Conservation (phyloP, 1,140 invertebrate species). For the Zaprionus capensis region DNA sequence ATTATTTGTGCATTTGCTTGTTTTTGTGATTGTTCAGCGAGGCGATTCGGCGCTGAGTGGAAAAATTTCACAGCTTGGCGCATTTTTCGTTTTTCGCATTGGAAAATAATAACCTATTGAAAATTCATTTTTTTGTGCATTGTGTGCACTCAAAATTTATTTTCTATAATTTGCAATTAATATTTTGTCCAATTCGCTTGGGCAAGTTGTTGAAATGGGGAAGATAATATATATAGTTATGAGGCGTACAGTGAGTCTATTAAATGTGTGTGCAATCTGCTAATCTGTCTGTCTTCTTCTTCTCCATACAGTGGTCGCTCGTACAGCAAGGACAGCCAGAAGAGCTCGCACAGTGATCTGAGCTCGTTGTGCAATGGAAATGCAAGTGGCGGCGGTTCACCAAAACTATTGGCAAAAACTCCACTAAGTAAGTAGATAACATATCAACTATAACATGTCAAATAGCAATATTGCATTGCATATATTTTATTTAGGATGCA, state of each 20-base stretch:
- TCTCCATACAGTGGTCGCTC: constrained; percentile 75
- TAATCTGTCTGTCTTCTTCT: constrained; percentile 19
- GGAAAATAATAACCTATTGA: constrained; percentile 16
- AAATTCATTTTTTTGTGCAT: constrained; percentile 9
- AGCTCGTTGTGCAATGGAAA: constrained; percentile 61
- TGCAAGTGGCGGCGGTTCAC: constrained; percentile 60
- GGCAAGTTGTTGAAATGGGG: too few species aligned
- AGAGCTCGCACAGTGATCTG: constrained; percentile 83
- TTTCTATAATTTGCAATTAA: constrained; percentile 31
- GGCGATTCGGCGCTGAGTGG: constrained; percentile 43
- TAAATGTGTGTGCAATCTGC: neutral
- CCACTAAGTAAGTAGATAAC: constrained; percentile 71
- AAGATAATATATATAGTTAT: too few species aligned
- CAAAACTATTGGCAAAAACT: constrained; percentile 79
- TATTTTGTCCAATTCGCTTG: constrained; percentile 1
- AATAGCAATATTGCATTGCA: neutral
- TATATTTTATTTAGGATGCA: neutral
- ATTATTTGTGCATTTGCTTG: constrained; percentile 26
- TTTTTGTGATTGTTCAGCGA: constrained; percentile 51
- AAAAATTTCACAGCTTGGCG: constrained; percentile 63
- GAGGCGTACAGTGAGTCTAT: neutral
- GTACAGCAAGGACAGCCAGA: constrained; percentile 83
- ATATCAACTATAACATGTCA: too few species aligned
- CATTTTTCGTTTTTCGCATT: constrained; percentile 47
- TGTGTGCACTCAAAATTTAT: constrained; percentile 16